A percentile compares a stretch with the other conserved stretches of the same genome.
Evolutionary conservation across 2,797 vertebrate species (phyloP).

Genomic region (Botia kubotai): DNA sequence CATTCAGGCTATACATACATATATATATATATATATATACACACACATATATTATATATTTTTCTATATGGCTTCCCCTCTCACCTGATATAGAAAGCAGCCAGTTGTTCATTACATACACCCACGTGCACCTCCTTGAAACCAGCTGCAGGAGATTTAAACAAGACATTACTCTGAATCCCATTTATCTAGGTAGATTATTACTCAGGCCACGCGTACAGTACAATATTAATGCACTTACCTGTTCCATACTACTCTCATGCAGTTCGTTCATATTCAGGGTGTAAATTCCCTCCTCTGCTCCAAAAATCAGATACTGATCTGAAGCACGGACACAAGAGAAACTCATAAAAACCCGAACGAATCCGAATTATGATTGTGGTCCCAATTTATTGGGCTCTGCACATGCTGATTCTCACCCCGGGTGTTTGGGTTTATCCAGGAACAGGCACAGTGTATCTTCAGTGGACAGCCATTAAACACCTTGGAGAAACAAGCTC

Average conservation of each 20-base stretch:
- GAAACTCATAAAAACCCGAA: constrained; percentile 38
- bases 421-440: constrained; percentile 98
- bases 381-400: background rate
- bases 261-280: constrained; percentile 97
- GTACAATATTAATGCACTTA: constrained; percentile 57
- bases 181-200: background rate
- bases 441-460: constrained; percentile 96
- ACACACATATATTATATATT: background rate
- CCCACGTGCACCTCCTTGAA: constrained; percentile 93
- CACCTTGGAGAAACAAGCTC: constrained; percentile 97
- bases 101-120: constrained; percentile 97
- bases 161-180: background rate
- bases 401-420: constrained; percentile 71
- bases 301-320: constrained; percentile 97
- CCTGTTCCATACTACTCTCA: constrained; percentile 97
- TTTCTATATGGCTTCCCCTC: constrained; percentile 49
- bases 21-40: constrained; percentile 1
- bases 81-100: constrained; percentile 96
- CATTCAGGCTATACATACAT: too few relatives aligned
- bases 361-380: background rate
- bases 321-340: constrained; percentile 77
- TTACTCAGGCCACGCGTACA: background rate
- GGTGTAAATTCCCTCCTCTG: constrained; percentile 96
- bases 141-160: constrained; percentile 81
- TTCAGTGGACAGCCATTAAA: constrained; percentile 97